A percentile compares a stretch with the other conserved stretches of the same genome.
Evolutionary conservation across 2,113 vertebrate genomes (phyloP).

Genomic region (Dipodomys ordii): DNA sequence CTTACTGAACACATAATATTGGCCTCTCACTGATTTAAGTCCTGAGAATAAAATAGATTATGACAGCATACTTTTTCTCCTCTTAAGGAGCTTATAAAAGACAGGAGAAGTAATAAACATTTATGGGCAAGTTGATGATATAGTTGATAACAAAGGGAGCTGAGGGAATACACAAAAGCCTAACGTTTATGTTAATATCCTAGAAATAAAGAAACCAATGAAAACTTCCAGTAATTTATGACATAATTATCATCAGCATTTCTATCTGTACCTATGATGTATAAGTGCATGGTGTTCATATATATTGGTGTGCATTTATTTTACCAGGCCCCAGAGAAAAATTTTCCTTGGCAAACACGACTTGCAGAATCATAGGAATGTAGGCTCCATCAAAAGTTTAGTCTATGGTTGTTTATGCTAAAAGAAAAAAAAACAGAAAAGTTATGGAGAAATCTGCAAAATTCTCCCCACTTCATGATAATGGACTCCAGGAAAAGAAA

Average conservation of each 20-base stretch:
- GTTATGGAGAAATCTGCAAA: neutral
- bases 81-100: neutral
- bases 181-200: constrained; percentile 38
- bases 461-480: neutral
- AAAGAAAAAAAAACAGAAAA: neutral
- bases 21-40: neutral
- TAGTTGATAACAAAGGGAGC: neutral
- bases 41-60: neutral
- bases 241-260: constrained; percentile 7
- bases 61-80: neutral
- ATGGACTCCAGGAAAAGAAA: neutral
- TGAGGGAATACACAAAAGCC: constrained; percentile 28
- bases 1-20: neutral
- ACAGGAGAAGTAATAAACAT: constrained; percentile 15
- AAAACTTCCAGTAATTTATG: constrained; percentile 24
- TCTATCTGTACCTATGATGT: neutral
- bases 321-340: neutral
- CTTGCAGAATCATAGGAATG: neutral
- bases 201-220: neutral
- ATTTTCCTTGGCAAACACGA: neutral
- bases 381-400: neutral
- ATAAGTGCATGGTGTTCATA: constrained; percentile 19
- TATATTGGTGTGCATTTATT: neutral
- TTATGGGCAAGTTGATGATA: constrained; percentile 34
- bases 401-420: neutral